Evolutionary conservation across 2,797 vertebrate genomes (phyloP), one percentile per base, ranked within the genome.

Genomic region (Platyrinchus mystaceus): DNA sequence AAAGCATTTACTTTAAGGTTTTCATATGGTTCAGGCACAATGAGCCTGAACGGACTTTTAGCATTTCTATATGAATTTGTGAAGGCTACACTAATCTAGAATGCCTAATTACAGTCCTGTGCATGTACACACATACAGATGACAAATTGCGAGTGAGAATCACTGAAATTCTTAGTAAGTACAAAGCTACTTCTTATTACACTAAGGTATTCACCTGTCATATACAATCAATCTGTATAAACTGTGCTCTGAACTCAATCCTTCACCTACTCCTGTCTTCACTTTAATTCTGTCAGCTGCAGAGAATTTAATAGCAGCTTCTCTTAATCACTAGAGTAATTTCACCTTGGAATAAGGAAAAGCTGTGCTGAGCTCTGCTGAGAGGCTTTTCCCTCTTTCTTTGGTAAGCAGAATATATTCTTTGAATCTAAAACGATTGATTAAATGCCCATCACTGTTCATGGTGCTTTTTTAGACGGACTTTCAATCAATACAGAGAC

Each of bases 401-500:
- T 71, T 62, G 32, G 28, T 27, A 80, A 82, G 63, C 2, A 75
- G 76, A 95, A 92, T 11, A 1, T 30, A 56, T 62, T 91, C 23
- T 41, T 39, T 30, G 55, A 39, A 74, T 63, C 53, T 93, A 78
- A 94, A 94, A 83, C 2, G 3, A 96, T 82, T 44, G 94, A 96
- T 94, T 91, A 85, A 68, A 88, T 55, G 67, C 14, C 89, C 63
- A 43, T 94, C 89, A 80, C 43, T 67, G 7, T 74, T 93, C 79
- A 79, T 5, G 62, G 76, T 46, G 17, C 14, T 56, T 79, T 75
- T 69, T 85, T 88, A 92, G 83, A 82, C 67, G 64, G 68, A 88
- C 82, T 93, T 86, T 47, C 75, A 87, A 62, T 96, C 96, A 84
- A 94, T 73, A 89, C 10, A 30, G 56, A 87, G 77, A 44, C 3